phyloP scores from a whole-genome alignment of 1,140 invertebrate genomes.

The Pseudomyrmex gracilis region DNA sequence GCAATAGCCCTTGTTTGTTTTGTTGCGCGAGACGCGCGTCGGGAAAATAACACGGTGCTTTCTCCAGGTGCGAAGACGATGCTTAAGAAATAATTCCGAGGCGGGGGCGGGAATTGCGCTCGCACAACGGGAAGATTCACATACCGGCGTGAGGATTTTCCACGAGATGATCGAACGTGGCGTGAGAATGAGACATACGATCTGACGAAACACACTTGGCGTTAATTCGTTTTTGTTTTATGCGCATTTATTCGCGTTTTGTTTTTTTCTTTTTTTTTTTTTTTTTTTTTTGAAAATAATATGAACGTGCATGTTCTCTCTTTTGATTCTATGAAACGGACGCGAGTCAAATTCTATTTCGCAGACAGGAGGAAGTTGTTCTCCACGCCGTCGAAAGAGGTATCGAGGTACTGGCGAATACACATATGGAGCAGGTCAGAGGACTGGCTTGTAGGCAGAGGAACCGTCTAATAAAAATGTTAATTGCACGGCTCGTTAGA shows the following conservation, averaged over 20 bases:
- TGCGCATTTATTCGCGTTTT: not conserved
- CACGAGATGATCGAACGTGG: conserved; percentile 3
- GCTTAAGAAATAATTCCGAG: conserved; percentile 43
- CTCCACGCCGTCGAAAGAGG: conserved; percentile 46
- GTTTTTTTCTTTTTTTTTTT: not conserved
- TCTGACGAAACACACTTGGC: conserved; percentile 1
- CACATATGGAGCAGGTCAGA: conserved; percentile 69
- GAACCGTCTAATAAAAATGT: conserved; percentile 84
- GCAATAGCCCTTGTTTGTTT: conserved; percentile 68
- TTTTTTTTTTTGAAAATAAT: conserved; percentile 9
- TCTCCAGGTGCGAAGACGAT: conserved; percentile 60
- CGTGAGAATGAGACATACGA: conserved; percentile 14
- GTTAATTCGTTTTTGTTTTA: not conserved
- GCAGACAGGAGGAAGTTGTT: conserved; percentile 59
- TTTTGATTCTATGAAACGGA: not conserved
- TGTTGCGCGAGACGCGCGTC: conserved; percentile 24
- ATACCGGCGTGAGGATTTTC: not conserved
- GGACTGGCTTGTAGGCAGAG: conserved; percentile 66
- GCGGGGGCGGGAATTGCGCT: conserved; percentile 17
- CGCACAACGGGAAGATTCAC: conserved; percentile 1
- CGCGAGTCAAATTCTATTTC: conserved; percentile 59
- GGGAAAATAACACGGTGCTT: conserved; percentile 60
- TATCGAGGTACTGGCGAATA: conserved; percentile 51
- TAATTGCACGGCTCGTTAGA: conserved; percentile 85
- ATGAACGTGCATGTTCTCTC: not conserved